Conservation (phyloP, 2,113 vertebrate species). For the Corythaeola cristata region DNA sequence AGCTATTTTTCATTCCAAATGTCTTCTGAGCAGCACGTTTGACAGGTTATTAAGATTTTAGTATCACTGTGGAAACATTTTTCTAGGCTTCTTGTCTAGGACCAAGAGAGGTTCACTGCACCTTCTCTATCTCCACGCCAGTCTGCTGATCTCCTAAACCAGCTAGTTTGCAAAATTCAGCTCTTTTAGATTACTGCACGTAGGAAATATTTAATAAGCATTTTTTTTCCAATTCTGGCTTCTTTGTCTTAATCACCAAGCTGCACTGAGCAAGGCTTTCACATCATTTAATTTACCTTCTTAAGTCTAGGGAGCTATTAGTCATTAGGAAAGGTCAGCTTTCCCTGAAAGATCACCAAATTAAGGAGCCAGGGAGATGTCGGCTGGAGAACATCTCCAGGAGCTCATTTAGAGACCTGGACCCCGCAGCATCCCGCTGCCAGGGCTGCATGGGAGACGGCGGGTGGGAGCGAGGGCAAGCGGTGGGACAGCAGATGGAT, state of each 20-base stretch:
- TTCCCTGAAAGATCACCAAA: not conserved
- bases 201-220: not conserved
- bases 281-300: not conserved
- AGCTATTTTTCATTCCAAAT: constrained; percentile 29
- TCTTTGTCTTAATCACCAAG: not conserved
- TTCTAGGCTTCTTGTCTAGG: not conserved
- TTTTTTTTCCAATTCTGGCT: not conserved
- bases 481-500: not conserved
- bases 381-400: not conserved
- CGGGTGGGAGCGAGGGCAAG: not conserved
- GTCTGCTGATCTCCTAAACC: not conserved
- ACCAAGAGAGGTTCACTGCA: not conserved
- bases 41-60: constrained; percentile 58
- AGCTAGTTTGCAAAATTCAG: not conserved
- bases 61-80: constrained; percentile 52
- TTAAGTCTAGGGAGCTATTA: not conserved
- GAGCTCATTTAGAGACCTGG: not conserved
- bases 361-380: not conserved
- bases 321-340: not conserved
- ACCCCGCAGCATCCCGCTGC: not conserved
- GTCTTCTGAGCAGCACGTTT: not conserved
- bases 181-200: not conserved
- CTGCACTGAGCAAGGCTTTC: not conserved
- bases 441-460: not conserved
- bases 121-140: not conserved